Base-by-base conservation (phyloP, 2,113 vertebrate species). In the Himantopus leucocephalus region DNA sequence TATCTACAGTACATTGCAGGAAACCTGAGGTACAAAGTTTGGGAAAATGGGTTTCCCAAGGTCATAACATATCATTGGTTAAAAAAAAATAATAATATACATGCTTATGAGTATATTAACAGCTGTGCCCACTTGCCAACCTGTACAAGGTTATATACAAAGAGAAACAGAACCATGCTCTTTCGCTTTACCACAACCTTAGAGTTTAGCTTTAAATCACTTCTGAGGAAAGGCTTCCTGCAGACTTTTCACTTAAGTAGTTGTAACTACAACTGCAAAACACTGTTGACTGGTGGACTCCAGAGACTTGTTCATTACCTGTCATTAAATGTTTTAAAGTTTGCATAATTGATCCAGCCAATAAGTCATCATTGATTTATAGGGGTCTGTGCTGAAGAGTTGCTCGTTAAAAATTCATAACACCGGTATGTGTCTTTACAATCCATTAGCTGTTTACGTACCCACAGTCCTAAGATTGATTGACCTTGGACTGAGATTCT, bases 321-420 rank as follows among this genome's bases (percentile, higher is more conserved):
- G 99, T 99, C 98, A 99, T 99, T 99, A 99, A 99, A 99, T 99
- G 99, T 99, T 99, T 99, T 99, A 98, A 99, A 99, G 99, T 99
- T 99, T 99, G 99, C 99, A 99, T 99, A 99, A 99, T 99, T 99
- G 99, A 99, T 99, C 98, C 95, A 97, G 98, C 98, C 98, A 99
- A 99, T 99, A 99, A 99, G 98, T 99, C 98, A 98, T 99, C 98
- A 99, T 99, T 99, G 99, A 99, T 99, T 99, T 99, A 99, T 99
- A 98, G 98, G 97, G 98, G 98, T 98, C 98, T 99, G 97, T 97
- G 98, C 98, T 98, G 98, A 98, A 98, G 98, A 98, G 98, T 91
- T 98, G 92, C 98, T 99, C 95, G 98, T 99, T 99, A 99, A 99
- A 99, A 99, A 99, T 99, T 99, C 98, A 99, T 99, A 99, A 98